These are phyloP conservation scores for Ctenodactylus gundi DNA, from an alignment of 2,113 vertebrate species.

Conservation along the genomic window DNA sequence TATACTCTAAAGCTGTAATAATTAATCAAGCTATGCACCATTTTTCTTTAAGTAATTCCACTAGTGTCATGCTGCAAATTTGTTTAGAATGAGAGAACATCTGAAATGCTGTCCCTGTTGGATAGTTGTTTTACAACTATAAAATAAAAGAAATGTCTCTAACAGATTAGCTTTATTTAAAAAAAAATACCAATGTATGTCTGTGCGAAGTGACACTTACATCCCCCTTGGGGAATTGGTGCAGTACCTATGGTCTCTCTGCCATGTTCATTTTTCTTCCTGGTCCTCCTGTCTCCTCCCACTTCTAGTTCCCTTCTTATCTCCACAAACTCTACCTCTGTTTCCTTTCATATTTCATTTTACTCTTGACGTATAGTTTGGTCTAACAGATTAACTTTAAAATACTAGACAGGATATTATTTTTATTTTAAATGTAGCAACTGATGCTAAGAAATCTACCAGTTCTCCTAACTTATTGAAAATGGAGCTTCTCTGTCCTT, in stretches of 20 bases:
- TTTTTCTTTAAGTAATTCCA: slow-evolving; percentile 21
- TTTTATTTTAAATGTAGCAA: not conserved
- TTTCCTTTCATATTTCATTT: too few species aligned
- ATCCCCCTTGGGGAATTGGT: too few species aligned
- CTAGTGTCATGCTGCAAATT: not conserved
- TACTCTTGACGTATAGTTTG: too few species aligned
- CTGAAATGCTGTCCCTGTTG: not conserved
- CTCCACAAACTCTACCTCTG: too few species aligned
- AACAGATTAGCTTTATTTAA: not conserved
- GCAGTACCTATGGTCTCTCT: too few species aligned
- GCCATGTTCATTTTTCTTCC: too few species aligned
- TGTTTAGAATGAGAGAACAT: not conserved
- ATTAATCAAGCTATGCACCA: not conserved
- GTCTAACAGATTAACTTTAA: slow-evolving; percentile 1
- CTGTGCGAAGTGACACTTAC: too few species aligned
- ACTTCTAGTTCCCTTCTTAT: too few species aligned
- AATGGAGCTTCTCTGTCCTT: not conserved
- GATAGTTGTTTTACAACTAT: not conserved
- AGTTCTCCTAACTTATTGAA: not conserved
- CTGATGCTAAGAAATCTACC: not conserved
- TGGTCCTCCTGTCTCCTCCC: too few species aligned
- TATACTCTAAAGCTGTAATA: not conserved
- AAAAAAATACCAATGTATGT: too few species aligned
- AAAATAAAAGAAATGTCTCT: not conserved
- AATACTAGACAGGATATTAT: not conserved